Evolutionary conservation across 2,888 invertebrate genomes (phyloP).

Genomic region (Achlya flavicornis): DNA sequence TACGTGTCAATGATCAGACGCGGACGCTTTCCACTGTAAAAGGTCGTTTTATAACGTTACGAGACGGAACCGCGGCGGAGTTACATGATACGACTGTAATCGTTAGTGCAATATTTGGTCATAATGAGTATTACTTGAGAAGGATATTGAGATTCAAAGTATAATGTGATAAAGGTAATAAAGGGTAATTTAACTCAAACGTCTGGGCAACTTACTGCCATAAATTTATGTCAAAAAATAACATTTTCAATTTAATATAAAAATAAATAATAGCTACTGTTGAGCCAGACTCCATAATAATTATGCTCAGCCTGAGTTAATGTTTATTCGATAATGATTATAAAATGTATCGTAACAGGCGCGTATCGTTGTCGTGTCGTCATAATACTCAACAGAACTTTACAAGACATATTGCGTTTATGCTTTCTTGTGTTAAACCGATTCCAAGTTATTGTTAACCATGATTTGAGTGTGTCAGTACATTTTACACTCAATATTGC

Average conservation of each 20-base stretch:
- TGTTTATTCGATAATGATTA: not conserved
- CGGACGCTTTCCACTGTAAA: constrained; percentile 34
- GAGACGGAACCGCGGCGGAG: not conserved
- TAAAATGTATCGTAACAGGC: not conserved
- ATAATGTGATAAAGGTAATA: not conserved
- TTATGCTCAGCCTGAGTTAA: not conserved
- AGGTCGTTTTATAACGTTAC: not conserved
- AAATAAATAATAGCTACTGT: too few species aligned
- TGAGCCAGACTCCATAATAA: too few species aligned
- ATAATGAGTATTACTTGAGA: not conserved
- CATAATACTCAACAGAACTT: not conserved
- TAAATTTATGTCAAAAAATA: too few species aligned
- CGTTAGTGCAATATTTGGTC: not conserved
- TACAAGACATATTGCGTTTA: constrained; percentile 16
- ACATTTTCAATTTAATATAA: too few species aligned
- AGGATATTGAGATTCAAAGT: not conserved
- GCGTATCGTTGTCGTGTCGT: not conserved
- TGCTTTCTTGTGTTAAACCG: constrained; percentile 20
- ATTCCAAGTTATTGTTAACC: constrained; percentile 13
- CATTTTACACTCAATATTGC: constrained; percentile 10
- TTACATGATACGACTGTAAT: not conserved
- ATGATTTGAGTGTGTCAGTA: constrained; percentile 13
- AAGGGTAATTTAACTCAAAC: too few species aligned
- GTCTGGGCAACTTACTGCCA: too few species aligned
- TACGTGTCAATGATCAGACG: constrained; percentile 18